Evolutionary conservation across 2,113 vertebrate species (phyloP).

Genomic region (Laticauda laticaudata): DNA sequence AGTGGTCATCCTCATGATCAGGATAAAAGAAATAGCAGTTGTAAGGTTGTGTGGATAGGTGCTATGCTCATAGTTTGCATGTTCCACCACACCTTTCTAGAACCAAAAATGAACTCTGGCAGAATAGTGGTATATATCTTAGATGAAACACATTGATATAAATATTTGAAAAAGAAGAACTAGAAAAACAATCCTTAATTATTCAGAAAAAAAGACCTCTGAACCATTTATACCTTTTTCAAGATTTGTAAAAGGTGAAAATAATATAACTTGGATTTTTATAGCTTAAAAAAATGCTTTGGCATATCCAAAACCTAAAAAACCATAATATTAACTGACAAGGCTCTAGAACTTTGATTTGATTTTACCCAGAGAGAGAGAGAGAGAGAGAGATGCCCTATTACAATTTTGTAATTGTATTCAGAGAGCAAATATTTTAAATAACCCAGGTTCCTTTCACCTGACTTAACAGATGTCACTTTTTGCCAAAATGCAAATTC

Average conservation of each 20-base stretch:
- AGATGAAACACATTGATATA: neutral
- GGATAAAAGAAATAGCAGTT: neutral
- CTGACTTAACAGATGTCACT: neutral
- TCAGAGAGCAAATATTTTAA: neutral
- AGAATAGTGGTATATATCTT: neutral
- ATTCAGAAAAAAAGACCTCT: slow-evolving; percentile 14
- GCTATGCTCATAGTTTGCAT: neutral
- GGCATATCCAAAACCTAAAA: neutral
- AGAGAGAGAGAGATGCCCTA: neutral
- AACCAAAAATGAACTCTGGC: neutral
- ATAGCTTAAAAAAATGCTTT: slow-evolving; percentile 2
- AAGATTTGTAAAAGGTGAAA: slow-evolving; percentile 10
- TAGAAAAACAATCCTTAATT: neutral
- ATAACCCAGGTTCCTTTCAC: neutral
- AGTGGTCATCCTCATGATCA: neutral
- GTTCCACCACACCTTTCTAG: neutral
- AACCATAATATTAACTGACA: neutral
- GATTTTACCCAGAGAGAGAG: neutral
- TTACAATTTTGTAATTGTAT: neutral
- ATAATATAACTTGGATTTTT: slow-evolving; percentile 11
- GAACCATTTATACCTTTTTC: neutral
- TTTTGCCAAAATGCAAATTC: slow-evolving; percentile 24
- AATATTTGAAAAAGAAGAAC: neutral
- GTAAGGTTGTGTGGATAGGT: neutral
- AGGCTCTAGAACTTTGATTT: neutral